Conservation (phyloP, 2,888 invertebrate species). For the Cantharis rufa region DNA sequence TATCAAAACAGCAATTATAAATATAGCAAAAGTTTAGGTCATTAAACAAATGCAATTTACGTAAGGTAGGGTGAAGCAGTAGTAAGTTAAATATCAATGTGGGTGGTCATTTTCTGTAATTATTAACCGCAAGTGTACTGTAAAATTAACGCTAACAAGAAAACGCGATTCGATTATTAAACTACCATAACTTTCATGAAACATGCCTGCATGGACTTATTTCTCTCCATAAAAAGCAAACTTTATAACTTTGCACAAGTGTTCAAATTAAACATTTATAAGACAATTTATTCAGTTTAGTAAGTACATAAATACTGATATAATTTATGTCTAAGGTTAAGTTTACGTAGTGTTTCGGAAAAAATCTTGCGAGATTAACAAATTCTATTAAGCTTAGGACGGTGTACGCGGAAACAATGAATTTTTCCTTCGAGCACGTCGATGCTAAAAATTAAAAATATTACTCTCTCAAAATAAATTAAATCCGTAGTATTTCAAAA, state of each 20-base stretch:
- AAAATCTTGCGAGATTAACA: background rate
- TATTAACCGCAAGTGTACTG: constrained; percentile 44
- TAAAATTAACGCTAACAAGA: constrained; percentile 45
- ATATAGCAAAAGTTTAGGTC: constrained; percentile 31
- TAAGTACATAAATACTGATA: constrained; percentile 36
- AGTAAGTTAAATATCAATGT: constrained; percentile 36
- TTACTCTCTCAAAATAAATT: constrained; percentile 50
- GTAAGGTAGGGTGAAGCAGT: constrained; percentile 23
- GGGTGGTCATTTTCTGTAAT: constrained; percentile 46
- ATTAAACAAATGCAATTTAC: constrained; percentile 33
- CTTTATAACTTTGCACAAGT: constrained; percentile 47
- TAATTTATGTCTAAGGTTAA: constrained; percentile 17
- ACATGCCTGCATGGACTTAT: constrained; percentile 42
- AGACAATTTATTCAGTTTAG: constrained; percentile 38
- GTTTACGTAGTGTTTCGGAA: background rate
- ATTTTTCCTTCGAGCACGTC: background rate
- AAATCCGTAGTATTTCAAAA: constrained; percentile 46
- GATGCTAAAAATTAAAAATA: constrained; percentile 24
- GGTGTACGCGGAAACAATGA: background rate
- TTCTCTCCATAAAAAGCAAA: constrained; percentile 43
- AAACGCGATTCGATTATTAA: constrained; percentile 46
- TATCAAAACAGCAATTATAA: constrained; percentile 26
- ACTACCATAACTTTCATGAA: constrained; percentile 45
- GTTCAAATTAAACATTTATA: constrained; percentile 44
- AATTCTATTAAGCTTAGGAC: background rate